A percentile compares a stretch with the other conserved stretches of the same genome.
phyloP scores from a whole-genome alignment of 2,113 vertebrate genomes.

The Chaetops frenatus region DNA sequence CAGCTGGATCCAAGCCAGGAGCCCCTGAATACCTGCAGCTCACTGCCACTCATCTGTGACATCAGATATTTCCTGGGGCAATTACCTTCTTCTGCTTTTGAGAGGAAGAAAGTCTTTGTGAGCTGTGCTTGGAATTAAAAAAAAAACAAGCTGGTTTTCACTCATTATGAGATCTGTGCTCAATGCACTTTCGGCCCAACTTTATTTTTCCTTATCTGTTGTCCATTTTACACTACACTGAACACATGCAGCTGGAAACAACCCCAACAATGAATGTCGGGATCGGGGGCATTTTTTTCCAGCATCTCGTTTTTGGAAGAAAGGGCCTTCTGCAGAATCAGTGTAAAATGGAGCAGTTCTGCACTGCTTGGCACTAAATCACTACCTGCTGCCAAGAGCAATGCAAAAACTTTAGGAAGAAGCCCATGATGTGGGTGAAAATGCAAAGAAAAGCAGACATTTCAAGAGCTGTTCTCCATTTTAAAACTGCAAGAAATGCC shows the following conservation, averaged over 20 bases:
- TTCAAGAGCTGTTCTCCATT: slow-evolving; percentile 37
- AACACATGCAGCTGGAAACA: neutral
- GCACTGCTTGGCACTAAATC: neutral
- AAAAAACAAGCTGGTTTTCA: neutral
- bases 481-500: slow-evolving; percentile 29
- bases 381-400: neutral
- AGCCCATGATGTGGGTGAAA: neutral
- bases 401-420: neutral
- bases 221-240: neutral
- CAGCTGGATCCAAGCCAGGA: neutral
- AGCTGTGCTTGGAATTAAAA: neutral
- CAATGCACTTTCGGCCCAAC: neutral
- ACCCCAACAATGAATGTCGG: neutral
- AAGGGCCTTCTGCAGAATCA: neutral
- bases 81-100: neutral
- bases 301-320: neutral
- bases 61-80: neutral
- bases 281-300: neutral
- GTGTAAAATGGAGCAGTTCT: neutral
- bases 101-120: neutral
- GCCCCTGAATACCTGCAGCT: neutral
- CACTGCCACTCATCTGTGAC: neutral
- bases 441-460: neutral
- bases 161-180: neutral
- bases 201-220: neutral